Conservation (phyloP, 2,888 invertebrate species). For the Lycaena phlaeas region DNA sequence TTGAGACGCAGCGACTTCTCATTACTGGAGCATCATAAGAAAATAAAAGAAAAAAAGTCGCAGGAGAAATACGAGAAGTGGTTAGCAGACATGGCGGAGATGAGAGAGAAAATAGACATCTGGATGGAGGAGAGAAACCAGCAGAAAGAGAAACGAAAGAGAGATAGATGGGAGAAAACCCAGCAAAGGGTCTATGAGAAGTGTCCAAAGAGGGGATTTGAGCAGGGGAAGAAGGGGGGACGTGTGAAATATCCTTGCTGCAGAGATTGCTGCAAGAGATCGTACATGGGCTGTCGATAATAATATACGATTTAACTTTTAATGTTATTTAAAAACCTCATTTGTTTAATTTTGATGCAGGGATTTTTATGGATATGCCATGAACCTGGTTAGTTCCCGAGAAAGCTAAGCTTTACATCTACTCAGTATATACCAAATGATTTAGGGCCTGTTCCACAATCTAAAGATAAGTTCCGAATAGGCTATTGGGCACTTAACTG, state of each 20-base stretch:
- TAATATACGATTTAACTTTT: conserved; percentile 1
- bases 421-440: too few species aligned
- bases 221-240: too few species aligned
- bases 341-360: too few species aligned
- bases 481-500: too few species aligned
- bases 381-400: too few species aligned
- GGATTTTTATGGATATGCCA: too few species aligned
- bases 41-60: background rate
- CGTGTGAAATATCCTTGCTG: background rate
- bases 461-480: too few species aligned
- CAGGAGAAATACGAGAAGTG: background rate
- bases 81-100: background rate
- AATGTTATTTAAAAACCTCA: too few species aligned
- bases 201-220: background rate
- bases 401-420: too few species aligned
- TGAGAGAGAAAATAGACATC: background rate
- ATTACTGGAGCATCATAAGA: background rate
- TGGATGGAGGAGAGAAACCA: background rate
- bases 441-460: too few species aligned
- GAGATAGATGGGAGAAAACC: background rate
- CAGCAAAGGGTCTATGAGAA: background rate
- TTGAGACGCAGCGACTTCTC: background rate
- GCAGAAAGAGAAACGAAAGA: background rate
- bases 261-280: background rate
- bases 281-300: background rate